Evolutionary conservation across 2,888 invertebrate species (phyloP).

Genomic region (Cephonodes hylas): DNA sequence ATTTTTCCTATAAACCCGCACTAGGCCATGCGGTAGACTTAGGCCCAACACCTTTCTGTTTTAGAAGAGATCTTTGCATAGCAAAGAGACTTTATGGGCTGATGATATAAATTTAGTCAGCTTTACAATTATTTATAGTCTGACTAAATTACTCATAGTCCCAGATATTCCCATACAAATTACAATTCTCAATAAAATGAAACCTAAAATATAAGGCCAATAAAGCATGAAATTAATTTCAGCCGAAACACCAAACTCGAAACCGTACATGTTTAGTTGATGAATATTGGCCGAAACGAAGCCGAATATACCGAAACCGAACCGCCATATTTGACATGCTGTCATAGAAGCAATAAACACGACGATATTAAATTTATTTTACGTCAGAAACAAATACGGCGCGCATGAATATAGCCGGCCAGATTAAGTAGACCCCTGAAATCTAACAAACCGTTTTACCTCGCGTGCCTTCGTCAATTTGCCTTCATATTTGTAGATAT

Average conservation of each 20-base stretch:
- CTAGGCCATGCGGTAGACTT: too few relatives aligned
- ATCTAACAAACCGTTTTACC: too few relatives aligned
- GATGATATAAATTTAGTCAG: too few relatives aligned
- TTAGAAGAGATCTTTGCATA: too few relatives aligned
- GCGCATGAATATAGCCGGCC: not conserved
- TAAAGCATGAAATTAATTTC: not conserved
- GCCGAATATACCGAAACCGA: not conserved
- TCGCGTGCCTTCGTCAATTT: not conserved
- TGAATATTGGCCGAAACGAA: not conserved
- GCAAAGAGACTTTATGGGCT: too few relatives aligned
- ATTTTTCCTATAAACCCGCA: too few relatives aligned
- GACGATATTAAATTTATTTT: slow-evolving; percentile 5
- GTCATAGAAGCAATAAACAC: slow-evolving; percentile 3
- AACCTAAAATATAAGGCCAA: not conserved
- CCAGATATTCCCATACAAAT: too few relatives aligned
- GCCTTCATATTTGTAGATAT: not conserved
- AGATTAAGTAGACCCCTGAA: not conserved
- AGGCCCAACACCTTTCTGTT: too few relatives aligned
- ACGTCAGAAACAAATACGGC: not conserved
- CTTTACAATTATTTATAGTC: too few relatives aligned
- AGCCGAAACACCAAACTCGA: not conserved
- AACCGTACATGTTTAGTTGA: not conserved
- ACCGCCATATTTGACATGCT: not conserved
- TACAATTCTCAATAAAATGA: too few relatives aligned
- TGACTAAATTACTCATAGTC: too few relatives aligned